These are phyloP conservation scores for Trachymyrmex septentrionalis DNA, from an alignment of 1,140 invertebrate genomes.

Conservation along the genomic window DNA sequence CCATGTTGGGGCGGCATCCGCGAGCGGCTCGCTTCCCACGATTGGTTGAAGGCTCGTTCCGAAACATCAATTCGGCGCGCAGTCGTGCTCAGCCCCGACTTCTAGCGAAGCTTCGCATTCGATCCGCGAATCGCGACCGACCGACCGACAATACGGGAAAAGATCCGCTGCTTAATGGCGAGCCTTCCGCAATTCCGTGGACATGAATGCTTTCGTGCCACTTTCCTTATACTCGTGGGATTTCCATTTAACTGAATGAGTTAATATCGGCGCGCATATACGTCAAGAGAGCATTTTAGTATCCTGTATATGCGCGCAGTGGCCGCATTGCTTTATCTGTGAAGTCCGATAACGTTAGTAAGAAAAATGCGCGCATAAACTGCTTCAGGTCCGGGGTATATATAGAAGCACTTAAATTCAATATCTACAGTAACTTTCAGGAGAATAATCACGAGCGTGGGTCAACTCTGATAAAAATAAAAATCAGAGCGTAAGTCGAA, in stretches of 20 bases:
- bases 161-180: constrained; percentile 36
- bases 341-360: neutral
- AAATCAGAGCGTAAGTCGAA: no score
- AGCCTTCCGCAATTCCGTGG: constrained; percentile 17
- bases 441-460: no score
- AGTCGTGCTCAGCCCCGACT: constrained; percentile 69
- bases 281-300: neutral
- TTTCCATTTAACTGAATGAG: constrained; percentile 15
- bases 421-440: neutral
- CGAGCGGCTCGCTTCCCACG: constrained; percentile 34
- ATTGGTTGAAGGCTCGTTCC: constrained; percentile 72
- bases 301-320: neutral
- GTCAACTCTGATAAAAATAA: no score
- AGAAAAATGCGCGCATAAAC: neutral
- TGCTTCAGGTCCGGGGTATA: neutral
- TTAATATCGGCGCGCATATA: neutral
- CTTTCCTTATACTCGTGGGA: neutral
- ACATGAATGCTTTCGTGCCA: neutral
- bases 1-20: constrained; percentile 80
- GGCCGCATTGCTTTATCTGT: neutral
- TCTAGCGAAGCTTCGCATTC: constrained; percentile 35
- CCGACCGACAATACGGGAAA: neutral
- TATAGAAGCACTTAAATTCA: neutral
- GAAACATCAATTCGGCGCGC: constrained; percentile 62
- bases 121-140: constrained; percentile 40